A percentile compares a stretch with the other conserved stretches of the same genome.
Conservation (phyloP, 2,113 vertebrate species). For the Toxotes chatareus region DNA sequence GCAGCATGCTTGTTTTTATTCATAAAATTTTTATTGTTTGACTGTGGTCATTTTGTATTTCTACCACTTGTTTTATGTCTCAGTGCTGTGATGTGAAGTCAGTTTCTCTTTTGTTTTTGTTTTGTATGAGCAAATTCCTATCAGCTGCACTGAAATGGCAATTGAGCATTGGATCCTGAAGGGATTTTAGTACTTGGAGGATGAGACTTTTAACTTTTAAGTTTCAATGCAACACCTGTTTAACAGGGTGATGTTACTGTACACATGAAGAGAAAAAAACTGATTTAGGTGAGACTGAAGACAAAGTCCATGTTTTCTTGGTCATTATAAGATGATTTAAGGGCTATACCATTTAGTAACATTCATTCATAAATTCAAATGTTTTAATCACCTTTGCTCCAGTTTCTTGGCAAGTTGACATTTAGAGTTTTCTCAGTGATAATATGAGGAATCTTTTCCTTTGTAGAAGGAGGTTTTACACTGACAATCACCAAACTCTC, state of each 20-base stretch:
- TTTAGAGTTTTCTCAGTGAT: not conserved
- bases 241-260: not conserved
- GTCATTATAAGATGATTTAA: too few relatives aligned
- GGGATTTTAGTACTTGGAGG: not conserved
- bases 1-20: not conserved
- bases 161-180: not conserved
- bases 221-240: not conserved
- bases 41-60: not conserved
- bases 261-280: too few relatives aligned
- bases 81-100: not conserved
- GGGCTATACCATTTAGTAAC: too few relatives aligned
- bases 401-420: not conserved
- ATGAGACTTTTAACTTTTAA: not conserved
- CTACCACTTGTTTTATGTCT: not conserved
- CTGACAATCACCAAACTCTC: not conserved
- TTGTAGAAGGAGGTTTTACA: not conserved
- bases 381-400: not conserved
- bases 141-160: not conserved
- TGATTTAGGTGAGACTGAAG: too few relatives aligned
- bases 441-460: not conserved
- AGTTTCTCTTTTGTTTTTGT: not conserved
- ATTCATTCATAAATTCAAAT: too few relatives aligned
- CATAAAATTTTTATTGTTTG: not conserved
- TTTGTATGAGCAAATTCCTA: not conserved
- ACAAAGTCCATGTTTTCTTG: too few relatives aligned